Conservation (phyloP, 2,113 vertebrate genomes). For the Trichomycterus rosablanca region DNA sequence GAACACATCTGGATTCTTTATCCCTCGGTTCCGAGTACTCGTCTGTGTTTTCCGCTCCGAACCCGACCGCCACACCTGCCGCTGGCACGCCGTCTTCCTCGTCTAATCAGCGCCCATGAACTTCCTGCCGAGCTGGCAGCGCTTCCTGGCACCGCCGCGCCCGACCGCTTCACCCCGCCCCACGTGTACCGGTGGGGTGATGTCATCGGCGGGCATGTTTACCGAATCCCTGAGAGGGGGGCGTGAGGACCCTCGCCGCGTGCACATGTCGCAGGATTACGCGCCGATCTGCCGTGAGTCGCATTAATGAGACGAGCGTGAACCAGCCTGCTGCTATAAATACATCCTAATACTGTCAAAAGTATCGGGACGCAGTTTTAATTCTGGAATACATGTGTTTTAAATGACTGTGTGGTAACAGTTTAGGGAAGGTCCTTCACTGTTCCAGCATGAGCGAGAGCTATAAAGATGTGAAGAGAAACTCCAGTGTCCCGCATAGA, state of each 20-base stretch:
- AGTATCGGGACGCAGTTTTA: too few relatives aligned
- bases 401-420: too few relatives aligned
- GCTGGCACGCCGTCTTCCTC: slow-evolving; percentile 7
- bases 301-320: background rate
- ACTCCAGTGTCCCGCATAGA: too few relatives aligned
- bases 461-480: too few relatives aligned
- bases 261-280: slow-evolving; percentile 63
- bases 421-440: too few relatives aligned
- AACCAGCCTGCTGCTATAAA: too few relatives aligned
- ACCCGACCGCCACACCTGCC: background rate
- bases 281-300: slow-evolving; percentile 52
- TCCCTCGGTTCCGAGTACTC: too few relatives aligned
- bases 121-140: slow-evolving; percentile 7
- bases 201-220: slow-evolving; percentile 49
- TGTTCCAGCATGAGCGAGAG: too few relatives aligned
- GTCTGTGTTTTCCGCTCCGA: background rate
- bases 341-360: too few relatives aligned
- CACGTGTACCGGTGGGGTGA: slow-evolving; percentile 29
- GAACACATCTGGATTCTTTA: too few relatives aligned
- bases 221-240: slow-evolving; percentile 46
- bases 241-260: slow-evolving; percentile 53
- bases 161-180: background rate
- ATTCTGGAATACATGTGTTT: too few relatives aligned
- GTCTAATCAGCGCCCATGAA: slow-evolving; percentile 21
- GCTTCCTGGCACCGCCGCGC: slow-evolving; percentile 13